phyloP scores from a whole-genome alignment of 2,113 vertebrate genomes.

The Notechis scutatus region DNA sequence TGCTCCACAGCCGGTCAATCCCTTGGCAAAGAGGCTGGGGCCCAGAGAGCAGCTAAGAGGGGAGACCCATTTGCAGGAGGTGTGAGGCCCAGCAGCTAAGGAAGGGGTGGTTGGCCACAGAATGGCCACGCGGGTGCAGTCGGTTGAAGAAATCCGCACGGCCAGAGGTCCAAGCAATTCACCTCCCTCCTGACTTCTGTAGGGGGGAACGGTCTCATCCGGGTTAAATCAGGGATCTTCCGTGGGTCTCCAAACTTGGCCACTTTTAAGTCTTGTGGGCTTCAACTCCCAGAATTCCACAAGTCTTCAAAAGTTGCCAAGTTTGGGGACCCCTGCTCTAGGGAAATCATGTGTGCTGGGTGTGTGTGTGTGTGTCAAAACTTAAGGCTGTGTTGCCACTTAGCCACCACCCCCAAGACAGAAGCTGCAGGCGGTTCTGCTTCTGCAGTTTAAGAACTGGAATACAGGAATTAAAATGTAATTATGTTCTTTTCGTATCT shows the following conservation, averaged over 20 bases:
- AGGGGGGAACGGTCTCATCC: not conserved
- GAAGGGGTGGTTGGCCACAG: not conserved
- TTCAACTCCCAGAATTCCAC: no score
- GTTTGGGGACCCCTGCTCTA: no score
- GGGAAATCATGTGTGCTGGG: no score
- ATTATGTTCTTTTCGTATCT: not conserved
- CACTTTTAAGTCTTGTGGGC: no score
- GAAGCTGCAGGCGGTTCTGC: not conserved
- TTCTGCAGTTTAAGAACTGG: not conserved
- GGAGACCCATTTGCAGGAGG: not conserved
- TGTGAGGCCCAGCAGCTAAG: not conserved
- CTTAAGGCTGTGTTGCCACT: not conserved
- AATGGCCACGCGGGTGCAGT: not conserved
- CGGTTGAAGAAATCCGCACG: not conserved
- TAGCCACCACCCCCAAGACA: not conserved
- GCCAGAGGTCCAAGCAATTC: no score
- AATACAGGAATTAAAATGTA: not conserved
- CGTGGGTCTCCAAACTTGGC: not conserved
- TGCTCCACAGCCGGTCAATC: not conserved
- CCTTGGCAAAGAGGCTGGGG: not conserved
- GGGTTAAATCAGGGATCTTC: not conserved
- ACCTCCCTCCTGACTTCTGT: not conserved
- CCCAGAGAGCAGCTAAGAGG: not conserved
- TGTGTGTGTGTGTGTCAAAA: not conserved
- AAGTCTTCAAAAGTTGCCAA: no score